Conservation (phyloP, 2,888 invertebrate species). For the Mesoligia furuncula region DNA sequence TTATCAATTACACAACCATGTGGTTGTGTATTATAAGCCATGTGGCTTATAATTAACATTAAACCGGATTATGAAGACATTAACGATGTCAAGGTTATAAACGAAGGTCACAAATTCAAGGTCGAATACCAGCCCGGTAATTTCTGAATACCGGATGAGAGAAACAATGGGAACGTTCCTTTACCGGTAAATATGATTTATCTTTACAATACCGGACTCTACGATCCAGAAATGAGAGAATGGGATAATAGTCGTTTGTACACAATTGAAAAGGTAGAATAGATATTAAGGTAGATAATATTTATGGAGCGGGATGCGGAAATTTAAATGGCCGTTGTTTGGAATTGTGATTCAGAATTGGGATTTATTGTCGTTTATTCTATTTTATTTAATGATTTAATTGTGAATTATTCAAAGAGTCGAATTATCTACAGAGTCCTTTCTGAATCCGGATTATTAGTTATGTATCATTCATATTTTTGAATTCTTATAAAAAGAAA, state of each 20-base stretch:
- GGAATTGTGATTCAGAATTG: slow-evolving; percentile 23
- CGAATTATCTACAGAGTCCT: not conserved
- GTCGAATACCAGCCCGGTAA: slow-evolving; percentile 21
- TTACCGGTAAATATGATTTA: slow-evolving; percentile 45
- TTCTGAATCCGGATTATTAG: not conserved
- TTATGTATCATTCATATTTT: not conserved
- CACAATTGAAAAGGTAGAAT: slow-evolving; percentile 44
- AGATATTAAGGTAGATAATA: slow-evolving; percentile 29
- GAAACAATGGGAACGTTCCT: slow-evolving; percentile 38
- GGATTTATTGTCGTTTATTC: slow-evolving; percentile 16
- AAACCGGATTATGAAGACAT: slow-evolving; percentile 47
- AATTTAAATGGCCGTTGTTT: slow-evolving; percentile 20
- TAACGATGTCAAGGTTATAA: slow-evolving; percentile 44
- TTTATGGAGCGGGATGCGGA: slow-evolving; percentile 28
- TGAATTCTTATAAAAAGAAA: not conserved
- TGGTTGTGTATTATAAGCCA: too few relatives aligned
- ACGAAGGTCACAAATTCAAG: slow-evolving; percentile 40
- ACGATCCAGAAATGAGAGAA: slow-evolving; percentile 38
- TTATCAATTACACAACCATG: slow-evolving; percentile 40
- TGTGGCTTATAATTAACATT: slow-evolving; percentile 36
- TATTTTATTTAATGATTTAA: slow-evolving; percentile 16
- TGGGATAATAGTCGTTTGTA: slow-evolving; percentile 29
- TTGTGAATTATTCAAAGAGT: slow-evolving; percentile 21
- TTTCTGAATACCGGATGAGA: slow-evolving; percentile 33
- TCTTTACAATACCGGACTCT: slow-evolving; percentile 24